Percentiles rank a stretch among this genome's conserved stretches.
These are phyloP conservation scores for Axinella damicornis DNA, from an alignment of 37 sponge, comb jelly and placozoan species.

Conservation along the genomic window DNA sequence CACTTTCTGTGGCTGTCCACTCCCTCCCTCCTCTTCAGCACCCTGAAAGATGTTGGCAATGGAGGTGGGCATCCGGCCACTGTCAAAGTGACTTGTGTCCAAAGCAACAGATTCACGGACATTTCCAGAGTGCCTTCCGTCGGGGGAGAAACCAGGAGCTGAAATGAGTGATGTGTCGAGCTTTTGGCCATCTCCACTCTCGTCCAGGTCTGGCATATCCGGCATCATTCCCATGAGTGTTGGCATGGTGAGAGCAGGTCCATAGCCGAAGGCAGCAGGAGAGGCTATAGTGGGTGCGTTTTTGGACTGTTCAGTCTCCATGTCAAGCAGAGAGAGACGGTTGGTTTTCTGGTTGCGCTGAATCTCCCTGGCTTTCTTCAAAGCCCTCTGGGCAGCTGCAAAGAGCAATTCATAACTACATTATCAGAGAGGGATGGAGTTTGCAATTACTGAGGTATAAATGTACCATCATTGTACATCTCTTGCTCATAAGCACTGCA, in stretches of 20 bases:
- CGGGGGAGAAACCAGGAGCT: neutral
- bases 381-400: conserved; percentile 2
- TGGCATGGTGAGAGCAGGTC: conserved; percentile 79
- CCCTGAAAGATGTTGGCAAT: conserved; percentile 14
- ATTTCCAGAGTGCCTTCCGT: too few species aligned
- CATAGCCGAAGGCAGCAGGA: conserved; percentile 73
- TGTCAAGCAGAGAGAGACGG: conserved; percentile 62
- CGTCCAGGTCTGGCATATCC: neutral
- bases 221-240: conserved; percentile 67
- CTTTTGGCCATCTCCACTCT: conserved; percentile 7
- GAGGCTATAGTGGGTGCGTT: conserved; percentile 58
- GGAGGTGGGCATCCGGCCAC: conserved; percentile 7
- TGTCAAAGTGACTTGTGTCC: conserved; percentile 20
- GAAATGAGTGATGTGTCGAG: conserved; percentile 23
- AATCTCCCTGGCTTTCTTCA: neutral
- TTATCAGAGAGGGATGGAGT: too few species aligned
- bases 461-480: too few species aligned
- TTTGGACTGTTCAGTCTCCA: conserved; percentile 62
- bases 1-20: neutral
- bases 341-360: neutral
- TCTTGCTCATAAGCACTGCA: too few species aligned
- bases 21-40: neutral
- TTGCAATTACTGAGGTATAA: too few species aligned
- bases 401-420: too few species aligned
- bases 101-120: conserved; percentile 6